Evolutionary conservation across 2,797 vertebrate genomes (phyloP).

Genomic region (Oceanodroma leucorhoa): DNA sequence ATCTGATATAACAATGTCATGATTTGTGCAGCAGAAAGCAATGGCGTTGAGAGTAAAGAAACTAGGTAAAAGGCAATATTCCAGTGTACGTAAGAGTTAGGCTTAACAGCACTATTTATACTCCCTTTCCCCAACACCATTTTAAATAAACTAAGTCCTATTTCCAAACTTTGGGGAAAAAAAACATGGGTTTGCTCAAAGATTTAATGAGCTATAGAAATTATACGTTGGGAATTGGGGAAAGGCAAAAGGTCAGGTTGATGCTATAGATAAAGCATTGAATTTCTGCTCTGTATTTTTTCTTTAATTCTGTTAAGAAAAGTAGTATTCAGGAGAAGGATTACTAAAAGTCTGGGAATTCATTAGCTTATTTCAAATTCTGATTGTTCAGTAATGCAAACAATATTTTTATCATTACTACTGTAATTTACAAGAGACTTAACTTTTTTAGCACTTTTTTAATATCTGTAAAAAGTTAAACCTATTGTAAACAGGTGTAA

Average conservation of each 20-base stretch:
- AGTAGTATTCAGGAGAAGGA: not conserved
- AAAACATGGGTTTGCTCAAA: not conserved
- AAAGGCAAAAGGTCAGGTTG: not conserved
- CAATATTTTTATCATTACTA: not conserved
- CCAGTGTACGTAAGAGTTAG: not conserved
- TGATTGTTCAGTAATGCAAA: not conserved
- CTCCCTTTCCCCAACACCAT: not conserved
- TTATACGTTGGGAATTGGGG: fast-evolving
- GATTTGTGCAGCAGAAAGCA: not conserved
- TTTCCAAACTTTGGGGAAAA: not conserved
- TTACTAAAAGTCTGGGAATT: not conserved
- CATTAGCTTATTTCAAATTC: not conserved
- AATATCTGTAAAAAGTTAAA: not conserved
- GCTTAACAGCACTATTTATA: not conserved
- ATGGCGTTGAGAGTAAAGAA: not conserved
- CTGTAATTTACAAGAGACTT: not conserved
- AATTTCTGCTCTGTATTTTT: not conserved
- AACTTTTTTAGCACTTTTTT: too few relatives aligned
- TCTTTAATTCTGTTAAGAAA: not conserved
- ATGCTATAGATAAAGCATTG: not conserved
- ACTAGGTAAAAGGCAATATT: not conserved
- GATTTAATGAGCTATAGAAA: not conserved
- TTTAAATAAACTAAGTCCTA: not conserved
- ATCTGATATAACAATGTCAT: not conserved
- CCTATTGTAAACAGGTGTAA: not conserved